A percentile compares a stretch with the other conserved stretches of the same genome.
phyloP scores from a whole-genome alignment of 1,140 invertebrate species.

The Dendrolimus punctatus region DNA sequence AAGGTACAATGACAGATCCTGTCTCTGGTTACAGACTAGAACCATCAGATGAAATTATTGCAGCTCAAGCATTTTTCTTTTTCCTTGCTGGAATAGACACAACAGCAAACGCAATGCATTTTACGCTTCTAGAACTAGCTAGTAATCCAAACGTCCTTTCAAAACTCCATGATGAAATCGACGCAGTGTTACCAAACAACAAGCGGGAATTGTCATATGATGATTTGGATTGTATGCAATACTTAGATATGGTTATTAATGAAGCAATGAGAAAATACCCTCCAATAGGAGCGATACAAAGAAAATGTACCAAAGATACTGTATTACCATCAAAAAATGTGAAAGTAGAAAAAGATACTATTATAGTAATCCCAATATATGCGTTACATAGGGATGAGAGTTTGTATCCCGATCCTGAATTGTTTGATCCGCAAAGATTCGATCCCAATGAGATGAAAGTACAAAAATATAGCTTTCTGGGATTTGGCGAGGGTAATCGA shows the following conservation, averaged over 20 bases:
- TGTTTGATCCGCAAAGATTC: constrained; percentile 60
- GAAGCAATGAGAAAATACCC: constrained; percentile 66
- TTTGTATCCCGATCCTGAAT: constrained; percentile 50
- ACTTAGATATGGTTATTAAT: constrained; percentile 62
- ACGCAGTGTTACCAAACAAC: constrained; percentile 37
- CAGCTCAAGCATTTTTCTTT: constrained; percentile 54
- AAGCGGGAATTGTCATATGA: constrained; percentile 53
- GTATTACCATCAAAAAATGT: constrained; percentile 29
- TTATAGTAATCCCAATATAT: constrained; percentile 32
- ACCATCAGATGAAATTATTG: constrained; percentile 32
- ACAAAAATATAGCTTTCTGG: too few species aligned
- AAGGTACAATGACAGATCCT: constrained; percentile 19
- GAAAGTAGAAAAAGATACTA: constrained; percentile 25
- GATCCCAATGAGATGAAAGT: constrained; percentile 10
- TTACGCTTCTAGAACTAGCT: constrained; percentile 65
- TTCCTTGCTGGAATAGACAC: constrained; percentile 75
- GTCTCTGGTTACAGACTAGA: constrained; percentile 21
- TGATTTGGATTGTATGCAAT: constrained; percentile 41
- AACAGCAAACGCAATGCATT: constrained; percentile 66
- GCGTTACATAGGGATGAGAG: constrained; percentile 44
- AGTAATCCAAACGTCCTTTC: constrained; percentile 69
- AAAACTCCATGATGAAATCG: constrained; percentile 73
- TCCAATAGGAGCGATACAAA: constrained; percentile 45
- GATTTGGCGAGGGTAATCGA: too few species aligned
- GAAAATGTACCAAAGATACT: constrained; percentile 55